These are phyloP conservation scores for Pilophorus perplexus DNA, from an alignment of 2,888 invertebrate species.

Conservation along the genomic window DNA sequence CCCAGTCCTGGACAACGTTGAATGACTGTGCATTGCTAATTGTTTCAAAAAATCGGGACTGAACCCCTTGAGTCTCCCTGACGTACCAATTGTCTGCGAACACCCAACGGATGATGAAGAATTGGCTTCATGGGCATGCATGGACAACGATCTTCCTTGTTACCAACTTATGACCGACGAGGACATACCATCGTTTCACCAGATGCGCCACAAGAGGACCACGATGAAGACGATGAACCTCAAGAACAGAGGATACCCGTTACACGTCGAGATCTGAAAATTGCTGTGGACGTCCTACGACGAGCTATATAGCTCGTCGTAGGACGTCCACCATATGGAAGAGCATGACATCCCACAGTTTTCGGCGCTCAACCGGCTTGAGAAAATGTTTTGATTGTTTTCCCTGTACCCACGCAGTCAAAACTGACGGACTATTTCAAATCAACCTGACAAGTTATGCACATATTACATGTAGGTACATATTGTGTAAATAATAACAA, in stretches of 20 bases:
- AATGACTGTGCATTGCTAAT: too few relatives aligned
- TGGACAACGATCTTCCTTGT: too few relatives aligned
- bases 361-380: background rate
- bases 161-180: background rate
- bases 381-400: constrained; percentile 4
- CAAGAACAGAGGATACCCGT: background rate
- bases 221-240: background rate
- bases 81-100: too few relatives aligned
- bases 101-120: background rate
- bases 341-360: background rate
- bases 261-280: background rate
- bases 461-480: too few relatives aligned
- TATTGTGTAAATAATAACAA: too few relatives aligned
- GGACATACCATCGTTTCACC: too few relatives aligned
- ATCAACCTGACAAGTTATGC: background rate
- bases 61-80: too few relatives aligned
- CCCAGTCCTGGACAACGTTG: too few relatives aligned
- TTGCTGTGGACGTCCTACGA: background rate
- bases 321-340: too few relatives aligned
- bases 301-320: too few relatives aligned
- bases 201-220: background rate
- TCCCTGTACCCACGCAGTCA: background rate
- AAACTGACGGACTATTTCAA: background rate
- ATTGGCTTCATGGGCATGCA: background rate
- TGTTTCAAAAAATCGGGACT: too few relatives aligned